Conservation (phyloP, 2,113 vertebrate genomes). For the Nyctereutes procyonoides region DNA sequence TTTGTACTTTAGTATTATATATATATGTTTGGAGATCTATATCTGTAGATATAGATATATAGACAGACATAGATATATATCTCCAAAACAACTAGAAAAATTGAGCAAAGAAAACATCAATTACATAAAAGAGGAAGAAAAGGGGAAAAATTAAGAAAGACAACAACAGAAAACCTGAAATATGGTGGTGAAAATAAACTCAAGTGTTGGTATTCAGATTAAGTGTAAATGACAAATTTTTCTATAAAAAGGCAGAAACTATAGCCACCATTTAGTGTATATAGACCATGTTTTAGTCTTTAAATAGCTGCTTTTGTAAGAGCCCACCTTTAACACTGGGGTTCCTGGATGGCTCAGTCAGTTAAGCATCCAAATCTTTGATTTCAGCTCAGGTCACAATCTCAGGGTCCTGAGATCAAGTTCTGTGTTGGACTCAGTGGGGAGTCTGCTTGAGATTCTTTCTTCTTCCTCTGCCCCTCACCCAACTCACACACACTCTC, state of each 20-base stretch:
- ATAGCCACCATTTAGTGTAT: background rate
- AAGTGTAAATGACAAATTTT: background rate
- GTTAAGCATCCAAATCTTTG: background rate
- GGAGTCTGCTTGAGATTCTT: background rate
- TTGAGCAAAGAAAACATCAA: background rate
- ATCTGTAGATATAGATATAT: no score
- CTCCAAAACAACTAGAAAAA: slow-evolving; percentile 7
- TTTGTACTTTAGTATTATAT: background rate
- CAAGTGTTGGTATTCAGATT: background rate
- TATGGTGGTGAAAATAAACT: background rate
- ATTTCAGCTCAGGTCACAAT: background rate
- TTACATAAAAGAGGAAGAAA: background rate
- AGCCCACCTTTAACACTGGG: background rate
- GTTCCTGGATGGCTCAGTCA: background rate
- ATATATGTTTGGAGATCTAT: background rate
- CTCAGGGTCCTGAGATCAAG: background rate
- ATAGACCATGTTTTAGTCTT: background rate
- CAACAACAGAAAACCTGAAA: background rate
- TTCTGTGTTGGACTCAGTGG: background rate
- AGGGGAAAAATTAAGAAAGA: background rate
- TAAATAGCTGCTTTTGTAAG: slow-evolving; percentile 4
- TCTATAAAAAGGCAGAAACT: background rate
- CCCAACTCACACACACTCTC: background rate
- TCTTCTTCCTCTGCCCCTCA: background rate
- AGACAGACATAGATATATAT: background rate